Conservation (phyloP, 2,888 invertebrate genomes). For the Scaptomyza tumidula region DNA sequence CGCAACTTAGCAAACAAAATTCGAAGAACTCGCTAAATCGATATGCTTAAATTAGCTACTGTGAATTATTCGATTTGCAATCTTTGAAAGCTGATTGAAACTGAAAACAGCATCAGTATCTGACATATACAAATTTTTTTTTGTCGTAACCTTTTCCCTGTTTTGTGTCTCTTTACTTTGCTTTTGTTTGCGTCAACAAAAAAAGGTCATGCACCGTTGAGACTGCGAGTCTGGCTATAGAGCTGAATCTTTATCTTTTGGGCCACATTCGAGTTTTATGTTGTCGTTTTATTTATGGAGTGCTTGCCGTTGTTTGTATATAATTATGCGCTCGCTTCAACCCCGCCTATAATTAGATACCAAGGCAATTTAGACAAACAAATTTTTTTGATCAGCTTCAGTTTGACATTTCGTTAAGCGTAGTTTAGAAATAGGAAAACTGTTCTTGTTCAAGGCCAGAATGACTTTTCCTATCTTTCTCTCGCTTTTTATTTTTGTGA, state of each 20-base stretch:
- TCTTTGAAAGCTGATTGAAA: conserved; percentile 13
- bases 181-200: conserved; percentile 19
- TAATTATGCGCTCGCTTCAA: conserved; percentile 70
- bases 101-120: conserved; percentile 15
- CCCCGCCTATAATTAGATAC: conserved; percentile 65
- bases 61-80: conserved; percentile 1
- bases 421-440: neutral
- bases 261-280: conserved; percentile 35
- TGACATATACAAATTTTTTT: neutral
- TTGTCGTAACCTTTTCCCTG: conserved; percentile 28
- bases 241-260: conserved; percentile 43
- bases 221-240: neutral
- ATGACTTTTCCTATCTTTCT: conserved; percentile 2
- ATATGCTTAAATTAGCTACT: conserved; percentile 7
- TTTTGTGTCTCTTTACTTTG: conserved; percentile 4
- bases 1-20: conserved; percentile 6
- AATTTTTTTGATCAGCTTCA: conserved; percentile 35
- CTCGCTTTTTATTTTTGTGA: neutral
- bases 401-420: conserved; percentile 28
- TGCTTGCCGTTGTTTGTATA: conserved; percentile 66
- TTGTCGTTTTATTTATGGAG: conserved; percentile 13
- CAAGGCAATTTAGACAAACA: conserved; percentile 46
- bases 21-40: conserved; percentile 10
- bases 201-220: conserved; percentile 50
- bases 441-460: conserved; percentile 11